Conservation (phyloP, 1,140 invertebrate genomes). For the honey bee (Apis mellifera) region DNA sequence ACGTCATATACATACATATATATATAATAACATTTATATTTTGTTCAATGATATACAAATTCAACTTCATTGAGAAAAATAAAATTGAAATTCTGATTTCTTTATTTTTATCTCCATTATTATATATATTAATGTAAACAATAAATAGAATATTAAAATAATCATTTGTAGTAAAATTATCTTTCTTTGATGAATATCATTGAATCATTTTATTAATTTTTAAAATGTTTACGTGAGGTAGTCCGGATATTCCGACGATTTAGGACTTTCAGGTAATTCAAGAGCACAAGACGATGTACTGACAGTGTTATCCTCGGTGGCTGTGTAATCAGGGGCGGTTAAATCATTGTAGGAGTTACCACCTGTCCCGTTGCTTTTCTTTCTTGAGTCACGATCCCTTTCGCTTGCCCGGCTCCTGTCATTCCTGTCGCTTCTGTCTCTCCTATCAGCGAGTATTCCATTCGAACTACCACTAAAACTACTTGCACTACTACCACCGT, state of each 20-base stretch:
- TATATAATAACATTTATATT: neutral
- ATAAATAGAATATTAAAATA: too few relatives aligned
- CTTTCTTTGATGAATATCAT: neutral
- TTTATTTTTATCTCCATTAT: neutral
- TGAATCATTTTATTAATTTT: neutral
- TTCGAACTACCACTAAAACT: conserved; percentile 39
- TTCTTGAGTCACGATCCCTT: conserved; percentile 55
- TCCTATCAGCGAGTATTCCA: conserved; percentile 46
- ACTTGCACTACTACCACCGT: conserved; percentile 13
- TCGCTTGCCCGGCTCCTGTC: conserved; percentile 57
- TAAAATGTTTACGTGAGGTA: conserved; percentile 81
- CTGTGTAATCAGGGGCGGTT: conserved; percentile 16
- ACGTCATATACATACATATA: neutral
- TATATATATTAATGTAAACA: neutral
- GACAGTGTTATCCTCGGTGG: conserved; percentile 25
- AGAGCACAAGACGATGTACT: conserved; percentile 39
- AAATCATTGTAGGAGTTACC: conserved; percentile 20
- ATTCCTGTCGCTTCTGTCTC: conserved; percentile 65
- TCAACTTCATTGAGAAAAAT: neutral
- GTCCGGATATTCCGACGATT: conserved; percentile 79
- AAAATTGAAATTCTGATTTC: neutral
- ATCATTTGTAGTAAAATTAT: too few relatives aligned
- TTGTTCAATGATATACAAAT: neutral
- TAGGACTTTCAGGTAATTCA: conserved; percentile 49
- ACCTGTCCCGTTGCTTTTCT: neutral